Evolutionary conservation across 2,888 invertebrate species (phyloP).

Genomic region (Fabriciana adippe): DNA sequence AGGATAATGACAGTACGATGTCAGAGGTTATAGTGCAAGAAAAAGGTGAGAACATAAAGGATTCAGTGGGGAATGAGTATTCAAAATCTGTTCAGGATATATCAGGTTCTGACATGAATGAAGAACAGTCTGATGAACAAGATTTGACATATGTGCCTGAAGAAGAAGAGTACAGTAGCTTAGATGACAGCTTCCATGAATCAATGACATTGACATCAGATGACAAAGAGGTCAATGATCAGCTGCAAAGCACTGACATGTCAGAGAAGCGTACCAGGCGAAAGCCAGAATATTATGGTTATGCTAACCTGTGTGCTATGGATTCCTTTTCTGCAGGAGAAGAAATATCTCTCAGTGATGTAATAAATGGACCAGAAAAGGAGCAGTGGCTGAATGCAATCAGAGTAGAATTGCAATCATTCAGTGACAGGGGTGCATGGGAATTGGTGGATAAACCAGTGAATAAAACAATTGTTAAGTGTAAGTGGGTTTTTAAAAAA

Average conservation of each 20-base stretch:
- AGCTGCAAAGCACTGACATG: not conserved
- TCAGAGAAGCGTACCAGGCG: constrained; percentile 31
- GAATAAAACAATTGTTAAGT: constrained; percentile 26
- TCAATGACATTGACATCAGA: not conserved
- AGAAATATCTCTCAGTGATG: constrained; percentile 30
- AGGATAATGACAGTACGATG: constrained; percentile 12
- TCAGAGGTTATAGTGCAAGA: too few relatives aligned
- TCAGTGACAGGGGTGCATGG: constrained; percentile 38
- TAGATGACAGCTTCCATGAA: too few relatives aligned
- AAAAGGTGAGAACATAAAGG: too few relatives aligned
- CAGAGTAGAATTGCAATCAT: constrained; percentile 34
- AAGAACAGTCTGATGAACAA: too few relatives aligned
- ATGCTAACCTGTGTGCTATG: constrained; percentile 20
- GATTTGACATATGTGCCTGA: too few relatives aligned
- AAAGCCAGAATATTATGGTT: constrained; percentile 29
- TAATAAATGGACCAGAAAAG: constrained; percentile 32
- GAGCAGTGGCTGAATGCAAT: constrained; percentile 36
- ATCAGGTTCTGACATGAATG: too few relatives aligned
- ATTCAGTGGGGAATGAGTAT: too few relatives aligned
- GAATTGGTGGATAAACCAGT: constrained; percentile 24
- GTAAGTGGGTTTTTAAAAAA: constrained; percentile 36
- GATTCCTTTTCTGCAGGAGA: not conserved
- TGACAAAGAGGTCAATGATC: constrained; percentile 2
- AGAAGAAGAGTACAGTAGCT: too few relatives aligned
- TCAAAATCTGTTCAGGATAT: too few relatives aligned